Evolutionary conservation across 2,797 vertebrate species (phyloP).

Genomic region (Microctenopoma stevenorrisi): DNA sequence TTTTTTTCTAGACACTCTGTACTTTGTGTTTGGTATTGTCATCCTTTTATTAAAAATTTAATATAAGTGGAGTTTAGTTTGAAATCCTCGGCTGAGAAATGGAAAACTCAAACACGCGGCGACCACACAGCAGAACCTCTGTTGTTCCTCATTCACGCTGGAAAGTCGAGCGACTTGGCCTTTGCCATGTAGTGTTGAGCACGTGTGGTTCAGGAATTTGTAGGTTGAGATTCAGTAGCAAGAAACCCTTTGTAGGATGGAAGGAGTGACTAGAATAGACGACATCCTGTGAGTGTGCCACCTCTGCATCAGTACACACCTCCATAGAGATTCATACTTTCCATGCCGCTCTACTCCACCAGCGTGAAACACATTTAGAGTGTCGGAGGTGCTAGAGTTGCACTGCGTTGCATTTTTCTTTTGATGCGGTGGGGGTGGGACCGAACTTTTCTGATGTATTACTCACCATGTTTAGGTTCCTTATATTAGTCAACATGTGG

Average conservation of each 20-base stretch:
- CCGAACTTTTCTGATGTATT: conserved; percentile 1
- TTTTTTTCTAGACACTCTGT: conserved; percentile 70
- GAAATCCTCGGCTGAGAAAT: conserved; percentile 7
- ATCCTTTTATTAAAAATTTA: conserved; percentile 85
- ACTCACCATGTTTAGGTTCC: conserved; percentile 10
- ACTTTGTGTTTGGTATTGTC: conserved; percentile 79
- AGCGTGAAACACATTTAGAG: conserved; percentile 16
- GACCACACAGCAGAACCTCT: neutral
- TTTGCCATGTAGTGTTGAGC: conserved; percentile 41
- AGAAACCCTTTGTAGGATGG: conserved; percentile 61
- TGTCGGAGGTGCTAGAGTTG: neutral
- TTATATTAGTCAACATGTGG: conserved; percentile 3
- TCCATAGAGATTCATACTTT: conserved; percentile 77
- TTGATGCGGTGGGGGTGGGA: too few relatives aligned
- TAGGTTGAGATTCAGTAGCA: conserved; percentile 35
- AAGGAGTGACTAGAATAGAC: conserved; percentile 69
- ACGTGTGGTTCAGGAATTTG: conserved; percentile 47
- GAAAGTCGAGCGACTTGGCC: conserved; percentile 50
- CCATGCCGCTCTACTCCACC: conserved; percentile 47
- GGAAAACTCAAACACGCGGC: conserved; percentile 24
- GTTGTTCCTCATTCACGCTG: conserved; percentile 20
- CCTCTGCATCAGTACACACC: conserved; percentile 50
- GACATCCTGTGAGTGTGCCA: conserved; percentile 77
- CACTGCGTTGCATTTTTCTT: neutral
- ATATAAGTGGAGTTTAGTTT: conserved; percentile 46